These are phyloP conservation scores for Formica selysi DNA, from an alignment of 1,140 invertebrate species.

Conservation along the genomic window DNA sequence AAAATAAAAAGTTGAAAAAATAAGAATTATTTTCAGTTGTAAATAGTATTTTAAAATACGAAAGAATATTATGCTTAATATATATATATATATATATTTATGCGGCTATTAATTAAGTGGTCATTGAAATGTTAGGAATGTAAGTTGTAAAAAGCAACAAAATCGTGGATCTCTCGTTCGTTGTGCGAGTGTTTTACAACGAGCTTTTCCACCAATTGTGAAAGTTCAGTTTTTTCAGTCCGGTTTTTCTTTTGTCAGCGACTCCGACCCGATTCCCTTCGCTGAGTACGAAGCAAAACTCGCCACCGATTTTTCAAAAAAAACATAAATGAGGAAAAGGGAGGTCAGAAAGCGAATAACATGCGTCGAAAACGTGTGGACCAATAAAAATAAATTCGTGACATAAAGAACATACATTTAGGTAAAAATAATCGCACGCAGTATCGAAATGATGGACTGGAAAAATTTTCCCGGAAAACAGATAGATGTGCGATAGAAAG, in stretches of 20 bases:
- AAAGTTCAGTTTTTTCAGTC: conserved; percentile 31
- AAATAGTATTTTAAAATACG: neutral
- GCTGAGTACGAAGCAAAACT: neutral
- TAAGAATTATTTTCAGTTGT: neutral
- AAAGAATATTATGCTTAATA: neutral
- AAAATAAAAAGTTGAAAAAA: too few species aligned
- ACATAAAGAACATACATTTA: conserved; percentile 17
- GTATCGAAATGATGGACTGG: neutral
- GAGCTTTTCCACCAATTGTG: neutral
- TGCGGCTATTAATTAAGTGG: conserved; percentile 15
- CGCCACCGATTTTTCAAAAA: conserved; percentile 27
- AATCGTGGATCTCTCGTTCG: conserved; percentile 22
- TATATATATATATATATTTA: neutral
- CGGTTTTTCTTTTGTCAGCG: conserved; percentile 25
- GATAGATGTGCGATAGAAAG: neutral
- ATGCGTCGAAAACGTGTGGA: neutral
- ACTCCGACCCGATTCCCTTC: neutral
- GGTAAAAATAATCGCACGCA: neutral
- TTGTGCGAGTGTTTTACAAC: conserved; percentile 37
- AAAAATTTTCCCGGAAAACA: neutral
- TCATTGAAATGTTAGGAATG: conserved; percentile 8
- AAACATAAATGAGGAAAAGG: neutral
- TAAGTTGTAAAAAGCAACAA: conserved; percentile 15
- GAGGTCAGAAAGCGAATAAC: conserved; percentile 1
- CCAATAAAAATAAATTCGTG: conserved; percentile 30